Evolutionary conservation across 1,140 invertebrate genomes (phyloP).

Genomic region (Ganaspis sp.): DNA sequence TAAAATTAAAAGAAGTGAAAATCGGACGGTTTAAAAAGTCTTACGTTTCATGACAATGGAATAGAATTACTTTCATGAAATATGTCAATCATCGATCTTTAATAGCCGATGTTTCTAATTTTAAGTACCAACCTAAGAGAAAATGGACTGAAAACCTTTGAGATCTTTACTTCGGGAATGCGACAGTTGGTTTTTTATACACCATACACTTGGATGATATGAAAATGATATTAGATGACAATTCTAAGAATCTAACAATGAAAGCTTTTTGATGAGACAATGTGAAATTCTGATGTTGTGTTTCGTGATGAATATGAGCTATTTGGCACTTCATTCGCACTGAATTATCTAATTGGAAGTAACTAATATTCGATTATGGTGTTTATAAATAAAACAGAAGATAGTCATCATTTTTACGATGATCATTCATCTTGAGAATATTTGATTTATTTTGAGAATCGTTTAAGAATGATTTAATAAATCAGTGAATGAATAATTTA

Average conservation of each 20-base stretch:
- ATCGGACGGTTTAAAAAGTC: constrained; percentile 25
- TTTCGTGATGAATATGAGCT: constrained; percentile 24
- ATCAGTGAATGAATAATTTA: too few species aligned
- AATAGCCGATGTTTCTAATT: neutral
- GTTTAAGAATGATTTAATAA: too few species aligned
- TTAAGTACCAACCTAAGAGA: constrained; percentile 12
- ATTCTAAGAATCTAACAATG: constrained; percentile 37
- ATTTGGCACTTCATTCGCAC: constrained; percentile 31
- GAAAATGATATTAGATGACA: constrained; percentile 7
- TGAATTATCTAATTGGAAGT: constrained; percentile 21
- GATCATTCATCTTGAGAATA: too few species aligned
- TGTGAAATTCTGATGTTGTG: constrained; percentile 48
- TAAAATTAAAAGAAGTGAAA: neutral
- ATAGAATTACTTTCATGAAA: constrained; percentile 4
- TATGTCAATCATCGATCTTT: neutral
- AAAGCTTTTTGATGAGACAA: constrained; percentile 43
- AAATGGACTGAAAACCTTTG: constrained; percentile 23
- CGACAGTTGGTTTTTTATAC: neutral
- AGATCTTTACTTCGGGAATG: constrained; percentile 29
- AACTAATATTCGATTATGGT: constrained; percentile 13
- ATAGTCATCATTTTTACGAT: too few species aligned
- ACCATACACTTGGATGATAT: constrained; percentile 19
- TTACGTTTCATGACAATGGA: neutral
- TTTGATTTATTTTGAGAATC: too few species aligned
- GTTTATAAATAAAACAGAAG: neutral